phyloP scores from a whole-genome alignment of 2,888 invertebrate genomes.

The Osedax fenrisi region DNA sequence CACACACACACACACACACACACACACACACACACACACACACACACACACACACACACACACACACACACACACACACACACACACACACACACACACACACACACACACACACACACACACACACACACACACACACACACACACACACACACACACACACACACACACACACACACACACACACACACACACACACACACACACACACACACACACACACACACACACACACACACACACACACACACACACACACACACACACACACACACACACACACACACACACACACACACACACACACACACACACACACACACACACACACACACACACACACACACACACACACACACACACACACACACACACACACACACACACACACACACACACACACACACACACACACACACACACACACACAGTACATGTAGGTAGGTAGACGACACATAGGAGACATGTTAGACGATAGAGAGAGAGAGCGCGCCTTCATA shows the following conservation, averaged over 20 bases:
- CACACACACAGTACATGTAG: background rate
- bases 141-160: conserved; percentile 3
- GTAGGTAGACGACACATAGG: background rate
- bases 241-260: background rate
- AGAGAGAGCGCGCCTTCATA: too few species aligned
- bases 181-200: conserved; percentile 7
- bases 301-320: conserved; percentile 3
- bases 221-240: background rate
- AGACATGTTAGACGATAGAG: too few species aligned
- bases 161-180: conserved; percentile 12
- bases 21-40: too few species aligned
- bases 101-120: conserved; percentile 13
- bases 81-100: conserved; percentile 8
- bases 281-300: background rate
- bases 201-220: conserved; percentile 3
- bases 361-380: conserved; percentile 6
- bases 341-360: background rate
- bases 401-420: conserved; percentile 21
- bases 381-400: conserved; percentile 15
- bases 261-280: background rate
- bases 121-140: conserved; percentile 12
- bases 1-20: too few species aligned
- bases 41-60: too few species aligned
- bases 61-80: too few species aligned
- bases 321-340: conserved; percentile 13